Evolutionary conservation across 2,888 invertebrate genomes (phyloP), one percentile per base, ranked within the genome.

Genomic region (Drosophila colorata): DNA sequence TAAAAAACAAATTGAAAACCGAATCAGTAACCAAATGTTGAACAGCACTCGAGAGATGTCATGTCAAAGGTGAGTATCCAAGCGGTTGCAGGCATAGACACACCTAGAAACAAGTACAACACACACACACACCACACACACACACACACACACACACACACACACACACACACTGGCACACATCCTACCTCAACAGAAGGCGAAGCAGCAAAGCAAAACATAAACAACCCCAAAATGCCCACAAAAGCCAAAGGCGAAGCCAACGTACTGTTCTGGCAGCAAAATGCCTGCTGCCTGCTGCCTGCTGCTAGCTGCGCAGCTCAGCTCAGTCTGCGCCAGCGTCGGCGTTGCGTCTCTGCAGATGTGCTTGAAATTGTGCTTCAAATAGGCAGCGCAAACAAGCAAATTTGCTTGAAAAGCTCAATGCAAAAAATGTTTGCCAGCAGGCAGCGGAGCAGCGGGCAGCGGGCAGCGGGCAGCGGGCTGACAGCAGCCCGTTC

Each of bases 111-210:
- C 33, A 41, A 11, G n/a, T 25, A 40, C 31, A 20, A 14, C 23
- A 31, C 33, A 20, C 31, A 52, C n/a, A 23, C 25, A 16, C 20
- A 31, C 20, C 11, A 13, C 33, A 9, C 20, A 33, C 4, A 43
- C n/a, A 23, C 25, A 16, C 20, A 31, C 20, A 51, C 11, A 13
- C 33, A 9, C 20, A 33, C 4, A 43, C n/a, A 47, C 18, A 57
- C 43, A 44, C 46, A 44, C 9, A 47, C 23, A 23, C 23, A 5
- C 23, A 23, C 23, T 1, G 5, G 46, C 55, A 55, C 61, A 71
- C 71, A 83, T 77, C 87, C 85, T 88, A 88, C 85, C 88, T 83
- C 85, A 85, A 85, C 79, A 86, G 63, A 60, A 66, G 59, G 65
- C 58, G 80, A 78, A 81, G 40, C 71, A 78, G 68, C 71, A 59